Conservation (phyloP, 2,888 invertebrate species). For the Morpho deidamia region DNA sequence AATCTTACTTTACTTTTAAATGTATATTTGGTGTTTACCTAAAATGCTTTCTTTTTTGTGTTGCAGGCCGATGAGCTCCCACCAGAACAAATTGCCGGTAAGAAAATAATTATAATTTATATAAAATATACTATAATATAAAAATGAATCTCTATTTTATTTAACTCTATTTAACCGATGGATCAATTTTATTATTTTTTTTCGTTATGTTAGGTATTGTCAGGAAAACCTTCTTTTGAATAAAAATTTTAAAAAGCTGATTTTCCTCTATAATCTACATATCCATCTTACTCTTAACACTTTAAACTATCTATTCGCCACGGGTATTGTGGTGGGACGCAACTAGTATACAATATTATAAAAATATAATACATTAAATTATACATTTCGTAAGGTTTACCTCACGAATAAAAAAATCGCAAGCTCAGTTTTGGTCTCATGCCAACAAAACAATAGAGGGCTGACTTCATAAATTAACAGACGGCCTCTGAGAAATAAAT, state of each 20-base stretch:
- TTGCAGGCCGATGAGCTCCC: slow-evolving; percentile 93
- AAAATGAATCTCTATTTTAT: too few species aligned
- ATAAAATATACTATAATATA: slow-evolving; percentile 2
- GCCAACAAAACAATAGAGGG: slow-evolving; percentile 52
- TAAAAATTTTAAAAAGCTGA: too few species aligned
- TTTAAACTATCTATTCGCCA: too few species aligned
- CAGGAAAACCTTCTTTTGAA: too few species aligned
- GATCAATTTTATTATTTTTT: too few species aligned
- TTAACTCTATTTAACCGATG: too few species aligned
- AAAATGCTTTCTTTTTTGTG: slow-evolving; percentile 17
- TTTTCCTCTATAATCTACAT: too few species aligned
- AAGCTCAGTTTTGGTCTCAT: slow-evolving; percentile 44
- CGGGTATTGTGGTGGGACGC: too few species aligned
- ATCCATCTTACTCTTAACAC: too few species aligned
- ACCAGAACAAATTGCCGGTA: slow-evolving; percentile 93
- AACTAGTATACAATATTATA: slow-evolving; percentile 1
- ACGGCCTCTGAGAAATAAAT: slow-evolving; percentile 42
- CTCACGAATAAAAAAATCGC: slow-evolving; percentile 36
- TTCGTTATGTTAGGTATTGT: too few species aligned
- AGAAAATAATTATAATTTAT: slow-evolving; percentile 45
- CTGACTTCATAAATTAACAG: slow-evolving; percentile 51
- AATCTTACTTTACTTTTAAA: neutral
- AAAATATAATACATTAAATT: slow-evolving; percentile 22
- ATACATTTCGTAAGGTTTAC: slow-evolving; percentile 29
- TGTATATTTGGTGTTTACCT: neutral